Evolutionary conservation across 2,888 invertebrate species (phyloP), one percentile per base, ranked within the genome.

Genomic region (Harpalus rubripes): DNA sequence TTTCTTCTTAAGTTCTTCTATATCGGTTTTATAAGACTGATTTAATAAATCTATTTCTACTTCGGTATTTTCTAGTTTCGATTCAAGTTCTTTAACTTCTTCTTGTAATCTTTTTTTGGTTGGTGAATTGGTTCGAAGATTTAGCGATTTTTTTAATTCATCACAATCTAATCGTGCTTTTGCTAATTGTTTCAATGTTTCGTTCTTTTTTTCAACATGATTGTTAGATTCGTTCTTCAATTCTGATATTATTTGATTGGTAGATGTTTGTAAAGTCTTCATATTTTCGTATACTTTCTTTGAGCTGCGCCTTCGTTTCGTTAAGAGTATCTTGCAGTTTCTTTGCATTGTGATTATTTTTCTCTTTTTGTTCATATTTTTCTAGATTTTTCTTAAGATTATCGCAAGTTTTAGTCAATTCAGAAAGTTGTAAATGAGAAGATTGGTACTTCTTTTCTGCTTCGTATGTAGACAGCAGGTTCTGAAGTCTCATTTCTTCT

Each of bases 311-410:
- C n/a, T 78, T 56, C 8, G n/a, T 18, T 78, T 58, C 56, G 22
- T 78, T 15, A 16, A 74, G n/a, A 7, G 44, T 16, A 10, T 56
- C 78, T 58, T 78, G 56, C 32, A 58, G 7, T 78, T 78, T 78
- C 22, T 78, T 78, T n/a, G 12, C 78, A 56, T 22, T 58, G 12
- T 18, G 16, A 18, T n/a, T 58, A 26, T 22, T 78, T 26, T 6
- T 52, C 1, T 78, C 58, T 56, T 78, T 78, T 5, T 22, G 7
- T 26, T 78, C 78, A 0, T 1, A 7, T n/a, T 56, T 78, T 78
- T 78, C 78, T 12, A 56, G 22, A 44, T 74, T 74, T 6, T 22
- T 74, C 18, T 74, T 74, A 15, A 74, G 58, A 58, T 22, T 78
- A 7, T 74, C 26, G n/a, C 10, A 74, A 41, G 44, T 74, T 58